These are phyloP conservation scores for Masnerella sp. DNA, from an alignment of 2,888 invertebrate species.

Conservation along the genomic window DNA sequence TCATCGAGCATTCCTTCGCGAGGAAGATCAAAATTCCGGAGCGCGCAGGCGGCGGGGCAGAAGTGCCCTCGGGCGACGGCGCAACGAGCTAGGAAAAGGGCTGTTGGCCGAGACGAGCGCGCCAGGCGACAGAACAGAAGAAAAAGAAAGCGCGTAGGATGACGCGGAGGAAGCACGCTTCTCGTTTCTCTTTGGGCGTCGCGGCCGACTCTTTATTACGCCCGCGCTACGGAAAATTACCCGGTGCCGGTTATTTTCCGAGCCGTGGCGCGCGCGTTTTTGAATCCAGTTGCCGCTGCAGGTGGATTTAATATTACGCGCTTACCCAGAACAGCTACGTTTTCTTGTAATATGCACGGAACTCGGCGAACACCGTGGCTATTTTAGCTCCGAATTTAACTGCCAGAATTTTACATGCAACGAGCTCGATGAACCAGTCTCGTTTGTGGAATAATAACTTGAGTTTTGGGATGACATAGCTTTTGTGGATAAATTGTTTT, in stretches of 20 bases:
- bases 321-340: neutral
- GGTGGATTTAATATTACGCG: constrained; percentile 28
- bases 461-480: too few species aligned
- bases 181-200: constrained; percentile 2
- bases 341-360: constrained; percentile 22
- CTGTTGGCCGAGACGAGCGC: constrained; percentile 15
- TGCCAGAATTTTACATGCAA: too few species aligned
- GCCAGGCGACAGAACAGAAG: constrained; percentile 21
- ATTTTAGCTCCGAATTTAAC: constrained; percentile 27
- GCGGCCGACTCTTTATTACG: constrained; percentile 21
- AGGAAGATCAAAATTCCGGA: constrained; percentile 37
- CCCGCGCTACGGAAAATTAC: constrained; percentile 41
- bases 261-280: constrained; percentile 25
- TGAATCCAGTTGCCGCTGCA: constrained; percentile 27
- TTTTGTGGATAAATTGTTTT: too few species aligned
- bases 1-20: constrained; percentile 35
- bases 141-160: constrained; percentile 43
- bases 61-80: constrained; percentile 7
- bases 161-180: constrained; percentile 17
- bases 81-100: constrained; percentile 30
- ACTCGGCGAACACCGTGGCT: constrained; percentile 21
- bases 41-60: constrained; percentile 11
- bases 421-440: too few species aligned
- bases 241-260: constrained; percentile 40
- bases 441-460: too few species aligned